Evolutionary conservation across 1,140 invertebrate species (phyloP).

Genomic region (Procambarus virginalis): DNA sequence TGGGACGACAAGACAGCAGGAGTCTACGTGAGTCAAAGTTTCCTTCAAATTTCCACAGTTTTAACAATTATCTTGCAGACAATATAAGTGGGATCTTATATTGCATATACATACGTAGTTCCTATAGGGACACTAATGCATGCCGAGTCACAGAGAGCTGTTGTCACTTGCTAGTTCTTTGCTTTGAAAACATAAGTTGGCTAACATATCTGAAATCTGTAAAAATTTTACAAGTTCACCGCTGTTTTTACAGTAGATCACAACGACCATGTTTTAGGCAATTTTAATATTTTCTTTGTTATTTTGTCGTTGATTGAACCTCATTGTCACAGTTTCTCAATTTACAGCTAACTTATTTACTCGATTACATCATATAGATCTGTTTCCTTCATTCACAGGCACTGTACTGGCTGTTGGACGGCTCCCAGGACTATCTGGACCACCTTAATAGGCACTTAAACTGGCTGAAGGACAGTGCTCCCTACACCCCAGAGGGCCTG

Average conservation of each 20-base stretch:
- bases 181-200: too few species aligned
- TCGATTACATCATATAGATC: not conserved
- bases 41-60: too few species aligned
- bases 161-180: not conserved
- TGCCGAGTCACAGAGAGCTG: not conserved
- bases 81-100: too few species aligned
- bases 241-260: too few species aligned
- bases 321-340: slow-evolving; percentile 73
- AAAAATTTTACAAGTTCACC: too few species aligned
- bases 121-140: slow-evolving; percentile 20
- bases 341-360: not conserved
- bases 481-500: slow-evolving; percentile 77
- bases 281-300: not conserved
- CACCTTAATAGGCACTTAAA: slow-evolving; percentile 45
- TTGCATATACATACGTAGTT: not conserved
- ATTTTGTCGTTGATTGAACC: slow-evolving; percentile 73
- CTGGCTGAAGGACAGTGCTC: slow-evolving; percentile 73
- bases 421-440: slow-evolving; percentile 1
- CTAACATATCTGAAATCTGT: too few species aligned
- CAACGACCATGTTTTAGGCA: too few species aligned
- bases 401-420: slow-evolving; percentile 40
- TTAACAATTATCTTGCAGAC: too few species aligned
- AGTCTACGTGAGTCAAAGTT: slow-evolving; percentile 75
- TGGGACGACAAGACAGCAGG: slow-evolving; percentile 80
- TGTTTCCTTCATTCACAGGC: slow-evolving; percentile 10